Percentiles rank a stretch among this genome's conserved stretches.
Conservation (phyloP, 2,113 vertebrate species). For the Mugil cephalus region DNA sequence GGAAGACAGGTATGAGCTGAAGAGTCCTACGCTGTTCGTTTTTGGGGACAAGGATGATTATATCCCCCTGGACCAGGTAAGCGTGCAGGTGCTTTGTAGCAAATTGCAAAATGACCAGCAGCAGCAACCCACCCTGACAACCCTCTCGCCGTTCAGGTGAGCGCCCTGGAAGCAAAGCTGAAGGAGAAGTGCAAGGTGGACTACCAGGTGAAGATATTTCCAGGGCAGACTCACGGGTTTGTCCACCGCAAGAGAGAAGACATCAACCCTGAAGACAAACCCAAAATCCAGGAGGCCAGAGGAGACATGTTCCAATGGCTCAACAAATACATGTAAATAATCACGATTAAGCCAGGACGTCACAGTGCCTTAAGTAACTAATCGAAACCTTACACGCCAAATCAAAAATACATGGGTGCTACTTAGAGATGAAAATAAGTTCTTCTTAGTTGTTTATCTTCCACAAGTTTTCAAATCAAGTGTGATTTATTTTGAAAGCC, state of each 20-base stretch:
- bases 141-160: slow-evolving; percentile 78
- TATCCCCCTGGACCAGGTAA: slow-evolving; percentile 85
- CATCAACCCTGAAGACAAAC: slow-evolving; percentile 85
- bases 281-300: slow-evolving; percentile 89
- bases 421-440: background rate
- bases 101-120: background rate
- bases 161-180: slow-evolving; percentile 85
- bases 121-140: background rate
- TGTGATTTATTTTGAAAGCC: too few relatives aligned
- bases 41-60: slow-evolving; percentile 85
- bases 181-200: slow-evolving; percentile 87
- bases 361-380: background rate
- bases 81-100: background rate
- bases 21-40: slow-evolving; percentile 87
- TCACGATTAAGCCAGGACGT: background rate
- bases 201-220: slow-evolving; percentile 91
- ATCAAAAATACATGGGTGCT: background rate
- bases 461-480: too few relatives aligned
- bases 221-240: slow-evolving; percentile 93
- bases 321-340: slow-evolving; percentile 85
- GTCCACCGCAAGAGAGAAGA: slow-evolving; percentile 92
- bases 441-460: background rate
- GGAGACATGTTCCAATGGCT: slow-evolving; percentile 91
- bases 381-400: background rate
- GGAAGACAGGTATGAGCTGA: slow-evolving; percentile 80